These are phyloP conservation scores for Sialia sialis DNA, from an alignment of 2,113 vertebrate species.

Conservation along the genomic window DNA sequence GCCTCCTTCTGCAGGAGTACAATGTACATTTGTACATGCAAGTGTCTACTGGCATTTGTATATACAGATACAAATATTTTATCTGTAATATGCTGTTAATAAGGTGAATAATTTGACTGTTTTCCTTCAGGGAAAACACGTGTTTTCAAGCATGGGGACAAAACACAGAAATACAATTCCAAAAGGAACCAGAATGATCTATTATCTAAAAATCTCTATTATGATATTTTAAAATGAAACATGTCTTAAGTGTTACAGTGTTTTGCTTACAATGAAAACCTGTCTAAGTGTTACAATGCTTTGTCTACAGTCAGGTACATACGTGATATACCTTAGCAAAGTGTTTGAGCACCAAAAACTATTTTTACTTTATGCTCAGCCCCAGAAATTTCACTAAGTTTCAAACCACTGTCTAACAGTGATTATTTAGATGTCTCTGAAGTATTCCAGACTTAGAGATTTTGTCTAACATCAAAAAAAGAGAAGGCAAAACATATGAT, in stretches of 20 bases:
- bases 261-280: neutral
- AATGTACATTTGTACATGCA: neutral
- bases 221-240: neutral
- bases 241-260: neutral
- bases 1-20: neutral
- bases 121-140: neutral
- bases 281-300: neutral
- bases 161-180: neutral
- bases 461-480: neutral
- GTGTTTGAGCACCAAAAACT: neutral
- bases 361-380: neutral
- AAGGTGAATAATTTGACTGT: neutral
- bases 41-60: neutral
- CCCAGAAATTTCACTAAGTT: accelerated
- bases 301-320: neutral
- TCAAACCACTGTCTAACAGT: neutral
- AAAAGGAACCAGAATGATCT: neutral
- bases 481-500: neutral
- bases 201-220: neutral
- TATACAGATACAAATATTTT: neutral
- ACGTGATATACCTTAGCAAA: neutral
- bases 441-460: neutral
- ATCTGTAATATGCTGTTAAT: neutral
- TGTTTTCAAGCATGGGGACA: neutral
- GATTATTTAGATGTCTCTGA: neutral